A percentile compares a stretch with the other conserved stretches of the same genome.
phyloP scores from a whole-genome alignment of 2,888 invertebrate genomes.

The Xanthorhoe designata region DNA sequence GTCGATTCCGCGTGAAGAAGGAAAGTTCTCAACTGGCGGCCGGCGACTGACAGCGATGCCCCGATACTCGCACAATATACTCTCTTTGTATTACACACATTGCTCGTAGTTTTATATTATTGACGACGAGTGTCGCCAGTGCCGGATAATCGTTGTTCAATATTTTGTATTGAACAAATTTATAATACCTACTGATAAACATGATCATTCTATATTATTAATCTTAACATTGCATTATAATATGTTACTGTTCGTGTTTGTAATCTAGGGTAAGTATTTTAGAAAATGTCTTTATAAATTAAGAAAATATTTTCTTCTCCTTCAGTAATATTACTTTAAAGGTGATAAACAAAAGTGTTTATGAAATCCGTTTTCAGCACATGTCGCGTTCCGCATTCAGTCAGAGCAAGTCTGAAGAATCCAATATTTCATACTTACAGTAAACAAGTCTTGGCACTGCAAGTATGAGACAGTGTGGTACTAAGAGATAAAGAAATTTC shows the following conservation, averaged over 20 bases:
- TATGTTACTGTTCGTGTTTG: no score
- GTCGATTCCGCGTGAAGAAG: slow-evolving; percentile 73
- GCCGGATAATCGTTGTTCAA: neutral
- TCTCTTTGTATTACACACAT: slow-evolving; percentile 28
- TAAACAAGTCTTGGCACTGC: slow-evolving; percentile 53
- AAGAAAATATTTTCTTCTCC: no score
- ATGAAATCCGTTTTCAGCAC: slow-evolving; percentile 26
- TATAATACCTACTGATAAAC: no score
- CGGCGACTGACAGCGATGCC: slow-evolving; percentile 50
- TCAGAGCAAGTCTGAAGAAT: slow-evolving; percentile 38
- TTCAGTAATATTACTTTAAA: neutral
- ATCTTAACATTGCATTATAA: no score
- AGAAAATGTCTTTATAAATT: no score
- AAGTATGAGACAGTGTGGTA: slow-evolving; percentile 58
- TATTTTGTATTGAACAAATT: neutral
- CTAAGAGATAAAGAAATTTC: slow-evolving; percentile 62
- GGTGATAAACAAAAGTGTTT: slow-evolving; percentile 3
- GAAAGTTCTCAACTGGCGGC: slow-evolving; percentile 68
- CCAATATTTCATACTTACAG: slow-evolving; percentile 74
- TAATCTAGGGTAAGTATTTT: no score
- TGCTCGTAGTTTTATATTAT: slow-evolving; percentile 18
- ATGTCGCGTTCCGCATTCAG: slow-evolving; percentile 42
- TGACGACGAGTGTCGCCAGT: slow-evolving; percentile 16
- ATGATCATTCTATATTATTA: no score
- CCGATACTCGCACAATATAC: slow-evolving; percentile 22